phyloP scores from a whole-genome alignment of 2,113 vertebrate genomes.

The Tautogolabrus adspersus region DNA sequence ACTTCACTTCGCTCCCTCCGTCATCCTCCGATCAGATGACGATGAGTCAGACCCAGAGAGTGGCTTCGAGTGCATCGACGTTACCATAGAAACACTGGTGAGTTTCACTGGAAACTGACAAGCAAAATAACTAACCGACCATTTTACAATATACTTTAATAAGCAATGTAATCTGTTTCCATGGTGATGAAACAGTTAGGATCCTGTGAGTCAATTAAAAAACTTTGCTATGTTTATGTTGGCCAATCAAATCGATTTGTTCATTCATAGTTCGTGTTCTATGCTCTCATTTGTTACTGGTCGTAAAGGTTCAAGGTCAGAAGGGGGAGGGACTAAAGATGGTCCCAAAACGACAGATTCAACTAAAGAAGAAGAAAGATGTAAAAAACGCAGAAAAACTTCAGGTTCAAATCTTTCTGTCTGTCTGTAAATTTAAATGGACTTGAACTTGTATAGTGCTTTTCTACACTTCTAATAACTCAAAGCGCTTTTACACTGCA shows the following conservation, averaged over 20 bases:
- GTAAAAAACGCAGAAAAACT: conserved; percentile 53
- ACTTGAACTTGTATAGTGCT: too few relatives aligned
- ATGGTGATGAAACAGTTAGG: too few relatives aligned
- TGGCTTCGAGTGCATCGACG: conserved; percentile 85
- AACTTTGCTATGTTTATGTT: too few relatives aligned
- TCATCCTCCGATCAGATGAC: conserved; percentile 61
- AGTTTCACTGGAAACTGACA: neutral
- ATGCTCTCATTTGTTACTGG: neutral
- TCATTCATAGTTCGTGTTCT: too few relatives aligned
- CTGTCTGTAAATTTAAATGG: neutral
- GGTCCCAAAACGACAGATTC: conserved; percentile 92
- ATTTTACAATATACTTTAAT: too few relatives aligned
- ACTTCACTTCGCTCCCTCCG: conserved; percentile 67
- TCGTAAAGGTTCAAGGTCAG: neutral
- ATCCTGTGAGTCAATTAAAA: too few relatives aligned
- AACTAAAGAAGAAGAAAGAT: conserved; percentile 86
- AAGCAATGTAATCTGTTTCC: too few relatives aligned
- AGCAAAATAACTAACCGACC: too few relatives aligned
- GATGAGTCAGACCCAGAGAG: conserved; percentile 78
- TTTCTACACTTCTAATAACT: too few relatives aligned
- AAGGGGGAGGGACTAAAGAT: conserved; percentile 82
- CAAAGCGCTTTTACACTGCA: too few relatives aligned
- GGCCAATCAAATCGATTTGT: too few relatives aligned
- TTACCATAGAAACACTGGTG: conserved; percentile 83
- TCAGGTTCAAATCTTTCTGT: neutral